Percentiles rank a stretch among this genome's conserved stretches.
These are phyloP conservation scores for Mythimna lalbum DNA, from an alignment of 2,888 invertebrate genomes.

Conservation along the genomic window DNA sequence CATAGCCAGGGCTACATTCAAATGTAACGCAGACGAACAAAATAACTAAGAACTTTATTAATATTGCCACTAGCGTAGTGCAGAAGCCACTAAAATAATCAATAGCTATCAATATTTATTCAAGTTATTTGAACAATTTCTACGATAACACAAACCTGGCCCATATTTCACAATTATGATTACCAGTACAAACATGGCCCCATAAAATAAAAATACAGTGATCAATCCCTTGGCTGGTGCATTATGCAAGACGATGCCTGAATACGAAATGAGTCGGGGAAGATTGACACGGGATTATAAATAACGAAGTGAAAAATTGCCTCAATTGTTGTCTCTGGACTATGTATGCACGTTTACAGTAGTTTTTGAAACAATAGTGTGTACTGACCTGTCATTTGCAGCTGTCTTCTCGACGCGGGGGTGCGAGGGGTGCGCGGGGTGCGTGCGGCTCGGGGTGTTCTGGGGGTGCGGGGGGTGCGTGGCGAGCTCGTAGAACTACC, in stretches of 20 bases:
- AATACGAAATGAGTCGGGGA: slow-evolving; percentile 66
- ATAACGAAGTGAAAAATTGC: slow-evolving; percentile 58
- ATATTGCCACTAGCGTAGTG: slow-evolving; percentile 47
- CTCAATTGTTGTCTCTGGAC: slow-evolving; percentile 39
- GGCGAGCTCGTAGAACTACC: slow-evolving; percentile 82
- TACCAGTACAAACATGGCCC: slow-evolving; percentile 52
- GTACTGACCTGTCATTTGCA: slow-evolving; percentile 89
- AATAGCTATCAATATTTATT: slow-evolving; percentile 52
- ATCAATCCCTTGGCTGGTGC: slow-evolving; percentile 62
- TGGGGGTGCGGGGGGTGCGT: slow-evolving; percentile 81
- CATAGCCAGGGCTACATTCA: slow-evolving; percentile 52
- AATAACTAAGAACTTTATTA: slow-evolving; percentile 49
- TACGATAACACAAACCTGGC: slow-evolving; percentile 53
- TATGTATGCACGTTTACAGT: slow-evolving; percentile 30
- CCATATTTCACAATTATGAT: slow-evolving; percentile 64
- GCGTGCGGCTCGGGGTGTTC: slow-evolving; percentile 85
- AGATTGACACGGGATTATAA: slow-evolving; percentile 59
- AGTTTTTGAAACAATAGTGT: slow-evolving; percentile 49
- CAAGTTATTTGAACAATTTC: slow-evolving; percentile 47
- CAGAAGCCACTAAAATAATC: slow-evolving; percentile 58
- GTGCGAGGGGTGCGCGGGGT: slow-evolving; percentile 87
- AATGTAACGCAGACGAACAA: slow-evolving; percentile 40
- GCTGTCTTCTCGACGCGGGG: slow-evolving; percentile 87
- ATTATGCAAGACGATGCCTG: slow-evolving; percentile 68
- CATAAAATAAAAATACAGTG: slow-evolving; percentile 63